Base-by-base conservation (phyloP, 2,888 invertebrate species). In the Cyrtodaria siliqua region DNA sequence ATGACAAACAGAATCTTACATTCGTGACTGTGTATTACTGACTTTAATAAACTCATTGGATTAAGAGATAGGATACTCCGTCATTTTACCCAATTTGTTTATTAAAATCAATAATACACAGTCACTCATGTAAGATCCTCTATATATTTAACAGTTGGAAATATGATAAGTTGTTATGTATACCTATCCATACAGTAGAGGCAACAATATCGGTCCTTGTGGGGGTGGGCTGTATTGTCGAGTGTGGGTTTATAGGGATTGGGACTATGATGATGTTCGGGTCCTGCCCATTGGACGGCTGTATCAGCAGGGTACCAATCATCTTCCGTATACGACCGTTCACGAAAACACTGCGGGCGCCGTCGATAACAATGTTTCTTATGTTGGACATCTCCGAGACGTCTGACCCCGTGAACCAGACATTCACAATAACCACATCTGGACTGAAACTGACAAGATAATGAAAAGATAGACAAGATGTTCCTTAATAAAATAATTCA, bases 351-450 rank as follows among this genome's bases (percentile, higher is more conserved):
- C 40, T 47, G 12, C 73, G 64, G 0, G 85, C 81, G 9, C 69
- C 70, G 38, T 78, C 61, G 16, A 79, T 52, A 8, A 86, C 75
- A 2, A 79, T 76, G 9, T 74, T 47, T 20, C 57, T 24, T 14
- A 86, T 61, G 40, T 64, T 64, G 1, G 61, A 29, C 20, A 86
- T 42, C 1, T 63, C 68, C 0, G 62, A 66, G 6, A 72, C 27
- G 38, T 77, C 68, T 33, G 72, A 47, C n/a, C 79, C 83, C n/a
- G 62, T 84, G 24, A 86, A 79, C 78, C 74, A 79, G 3, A 82
- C 57, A 47, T 84, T 68, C 14, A 74, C 70, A 12, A 64, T 69
- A 1, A 81, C 82, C 3, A 61, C 29, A 24, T 80, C 73, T 20
- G 80, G 80, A 50, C 50, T 38, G 49, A 42, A 14, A 12, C 79